phyloP scores from a whole-genome alignment of 2,797 vertebrate genomes.

The Anisognathus igniventris region DNA sequence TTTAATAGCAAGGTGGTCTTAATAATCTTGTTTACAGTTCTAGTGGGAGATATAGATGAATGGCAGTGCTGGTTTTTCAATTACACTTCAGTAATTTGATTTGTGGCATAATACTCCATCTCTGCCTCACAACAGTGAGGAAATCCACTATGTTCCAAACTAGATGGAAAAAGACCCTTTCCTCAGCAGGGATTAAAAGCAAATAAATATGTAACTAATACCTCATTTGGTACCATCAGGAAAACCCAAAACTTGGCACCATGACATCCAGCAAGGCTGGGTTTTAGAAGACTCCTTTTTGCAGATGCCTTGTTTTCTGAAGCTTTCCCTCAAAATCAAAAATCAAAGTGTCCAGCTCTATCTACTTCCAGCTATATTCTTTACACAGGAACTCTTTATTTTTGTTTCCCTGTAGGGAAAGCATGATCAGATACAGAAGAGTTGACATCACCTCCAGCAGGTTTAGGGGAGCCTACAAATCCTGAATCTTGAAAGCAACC shows the following conservation, averaged over 20 bases:
- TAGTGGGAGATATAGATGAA: neutral
- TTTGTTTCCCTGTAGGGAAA: neutral
- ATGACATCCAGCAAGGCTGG: no score
- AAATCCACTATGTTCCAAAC: neutral
- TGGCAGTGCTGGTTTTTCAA: neutral
- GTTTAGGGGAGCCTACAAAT: neutral
- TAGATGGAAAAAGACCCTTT: neutral
- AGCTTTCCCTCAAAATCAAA: neutral
- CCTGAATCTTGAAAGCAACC: accelerated
- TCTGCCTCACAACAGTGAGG: neutral
- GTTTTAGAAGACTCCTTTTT: neutral
- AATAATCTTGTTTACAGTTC: neutral
- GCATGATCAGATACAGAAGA: neutral
- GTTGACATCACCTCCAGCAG: neutral
- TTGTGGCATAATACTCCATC: neutral
- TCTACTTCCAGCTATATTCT: neutral
- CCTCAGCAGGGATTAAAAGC: neutral
- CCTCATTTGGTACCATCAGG: neutral
- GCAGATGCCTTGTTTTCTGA: neutral
- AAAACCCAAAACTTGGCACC: neutral
- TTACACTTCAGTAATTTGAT: neutral
- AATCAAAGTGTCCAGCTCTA: neutral
- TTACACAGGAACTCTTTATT: neutral
- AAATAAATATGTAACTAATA: neutral
- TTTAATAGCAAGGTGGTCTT: neutral